Evolutionary conservation across 2,113 vertebrate genomes (phyloP).

Genomic region (Rattus rattus): DNA sequence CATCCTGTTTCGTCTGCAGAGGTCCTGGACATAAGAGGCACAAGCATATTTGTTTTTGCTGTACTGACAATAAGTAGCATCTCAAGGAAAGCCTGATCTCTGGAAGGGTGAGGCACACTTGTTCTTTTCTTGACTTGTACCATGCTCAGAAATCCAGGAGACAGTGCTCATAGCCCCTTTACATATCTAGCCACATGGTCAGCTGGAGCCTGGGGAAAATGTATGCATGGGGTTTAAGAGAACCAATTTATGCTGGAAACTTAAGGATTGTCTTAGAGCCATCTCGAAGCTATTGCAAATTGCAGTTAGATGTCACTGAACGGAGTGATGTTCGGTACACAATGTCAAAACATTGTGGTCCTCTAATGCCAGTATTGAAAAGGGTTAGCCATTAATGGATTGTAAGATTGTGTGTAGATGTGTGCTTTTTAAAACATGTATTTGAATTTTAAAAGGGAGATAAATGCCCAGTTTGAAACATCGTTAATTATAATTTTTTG

Average conservation of each 20-base stretch:
- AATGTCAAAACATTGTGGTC: not conserved
- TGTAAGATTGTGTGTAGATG: slow-evolving; percentile 24
- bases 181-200: not conserved
- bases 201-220: not conserved
- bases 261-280: slow-evolving; percentile 57
- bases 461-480: slow-evolving; percentile 31
- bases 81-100: not conserved
- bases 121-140: slow-evolving; percentile 19
- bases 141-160: slow-evolving; percentile 1
- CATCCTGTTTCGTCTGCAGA: not conserved
- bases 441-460: slow-evolving; percentile 10
- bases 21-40: not conserved
- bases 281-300: slow-evolving; percentile 41
- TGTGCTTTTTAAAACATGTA: slow-evolving; percentile 42
- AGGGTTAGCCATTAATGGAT: not conserved
- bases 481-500: not conserved
- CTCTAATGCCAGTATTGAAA: not conserved
- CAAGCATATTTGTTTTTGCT: not conserved
- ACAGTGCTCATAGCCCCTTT: slow-evolving; percentile 19
- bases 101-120: not conserved
- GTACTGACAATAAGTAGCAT: slow-evolving; percentile 24
- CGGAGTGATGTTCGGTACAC: not conserved
- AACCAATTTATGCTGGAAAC: slow-evolving; percentile 63
- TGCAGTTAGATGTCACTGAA: slow-evolving; percentile 46
- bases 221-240: not conserved